Base-by-base conservation (phyloP, 2,113 vertebrate genomes). In the Chloropsis hardwickii region DNA sequence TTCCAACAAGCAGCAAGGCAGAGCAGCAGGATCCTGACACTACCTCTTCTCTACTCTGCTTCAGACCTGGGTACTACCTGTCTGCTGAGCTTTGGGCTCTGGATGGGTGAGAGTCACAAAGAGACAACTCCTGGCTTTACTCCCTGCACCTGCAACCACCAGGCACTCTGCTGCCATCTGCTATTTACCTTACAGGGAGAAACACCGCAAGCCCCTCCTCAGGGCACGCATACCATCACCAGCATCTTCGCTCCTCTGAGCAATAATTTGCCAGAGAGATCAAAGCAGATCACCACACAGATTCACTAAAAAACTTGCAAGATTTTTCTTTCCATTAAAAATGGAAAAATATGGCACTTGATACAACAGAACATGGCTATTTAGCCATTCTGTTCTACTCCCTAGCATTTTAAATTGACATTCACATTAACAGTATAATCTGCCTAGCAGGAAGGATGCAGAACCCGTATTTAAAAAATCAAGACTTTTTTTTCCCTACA, bases 41-140 rank as follows among this genome's bases (percentile, higher is more conserved):
- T 80, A 64, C 39, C 35, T 35, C 62, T 61, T 37, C 33, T n/a
- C 48, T 58, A 40, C 39, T 21, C 50, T 58, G n/a, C 25, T 27
- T 54, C 57, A 20, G 13, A 77, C 31, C 37, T 39, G 48, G 31
- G 23, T 9, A 40, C 28, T 1, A 3, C 54, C 53, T 23, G 28
- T 44, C 50, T 27, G 61, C 42, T 2, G 19, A 42, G 31, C 54
- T 29, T 47, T 25, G 37, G n/a, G 57, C 53, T 76, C 66, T 3
- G 0, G 28, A 29, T 15, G 27, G 23, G 14, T 15, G 7, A 70
- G 6, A 51, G n/a, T 10, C 0, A 0, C 47, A 44, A 13, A 35
- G 51, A 45, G 60, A 74, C 9, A 10, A 44, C 44, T 84, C 22
- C 50, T 29, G 72, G 64, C 64, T 76, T 87, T 62, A 44, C 21